Evolutionary conservation across 2,888 invertebrate species (phyloP).

Genomic region (Acronicta psi): DNA sequence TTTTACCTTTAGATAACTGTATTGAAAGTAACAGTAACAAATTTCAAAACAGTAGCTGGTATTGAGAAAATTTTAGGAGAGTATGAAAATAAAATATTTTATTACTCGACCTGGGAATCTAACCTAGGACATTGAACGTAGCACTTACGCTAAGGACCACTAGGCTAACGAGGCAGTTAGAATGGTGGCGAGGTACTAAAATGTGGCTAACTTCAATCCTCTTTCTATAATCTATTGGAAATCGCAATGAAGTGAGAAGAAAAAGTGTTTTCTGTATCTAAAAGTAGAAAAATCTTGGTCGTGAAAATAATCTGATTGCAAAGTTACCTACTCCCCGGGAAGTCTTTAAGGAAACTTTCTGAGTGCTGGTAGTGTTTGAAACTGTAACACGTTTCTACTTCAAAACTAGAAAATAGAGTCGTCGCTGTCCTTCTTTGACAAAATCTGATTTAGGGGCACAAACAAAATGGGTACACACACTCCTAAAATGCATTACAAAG

Average conservation of each 20-base stretch:
- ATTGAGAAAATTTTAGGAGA: not conserved
- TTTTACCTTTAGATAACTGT: constrained; percentile 2
- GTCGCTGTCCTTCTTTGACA: not conserved
- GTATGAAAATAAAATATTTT: too few relatives aligned
- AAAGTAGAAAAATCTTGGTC: not conserved
- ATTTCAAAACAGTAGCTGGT: constrained; percentile 2
- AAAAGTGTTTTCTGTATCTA: not conserved
- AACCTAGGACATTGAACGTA: too few relatives aligned
- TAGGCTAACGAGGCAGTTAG: too few relatives aligned
- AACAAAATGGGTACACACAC: not conserved
- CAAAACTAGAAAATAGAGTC: constrained; percentile 1
- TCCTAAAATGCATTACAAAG: not conserved
- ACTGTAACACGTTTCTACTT: constrained; percentile 4
- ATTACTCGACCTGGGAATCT: too few relatives aligned
- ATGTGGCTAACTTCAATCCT: too few relatives aligned
- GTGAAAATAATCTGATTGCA: not conserved
- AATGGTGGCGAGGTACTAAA: too few relatives aligned
- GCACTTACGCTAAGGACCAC: too few relatives aligned
- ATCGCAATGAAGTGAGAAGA: not conserved
- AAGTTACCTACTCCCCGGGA: constrained; percentile 8
- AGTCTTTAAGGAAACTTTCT: constrained; percentile 7
- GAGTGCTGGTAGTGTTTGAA: constrained; percentile 3
- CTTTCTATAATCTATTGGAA: not conserved
- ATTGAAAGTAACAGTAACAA: not conserved
- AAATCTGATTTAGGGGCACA: constrained; percentile 1